phyloP scores from a whole-genome alignment of 2,113 vertebrate genomes.

The Okapia johnstoni region DNA sequence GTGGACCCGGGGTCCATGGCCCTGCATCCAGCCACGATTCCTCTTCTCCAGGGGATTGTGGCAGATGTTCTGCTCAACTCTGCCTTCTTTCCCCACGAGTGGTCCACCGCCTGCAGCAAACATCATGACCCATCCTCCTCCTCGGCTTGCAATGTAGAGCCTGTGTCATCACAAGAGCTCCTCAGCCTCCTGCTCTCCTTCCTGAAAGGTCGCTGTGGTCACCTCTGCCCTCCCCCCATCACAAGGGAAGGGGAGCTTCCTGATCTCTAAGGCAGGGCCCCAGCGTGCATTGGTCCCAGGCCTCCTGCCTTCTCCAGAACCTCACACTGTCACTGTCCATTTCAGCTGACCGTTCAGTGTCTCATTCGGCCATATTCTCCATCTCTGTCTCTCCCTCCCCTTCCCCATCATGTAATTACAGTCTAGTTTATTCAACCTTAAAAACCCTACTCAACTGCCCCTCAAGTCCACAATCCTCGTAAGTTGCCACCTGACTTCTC shows the following conservation, averaged over 20 bases:
- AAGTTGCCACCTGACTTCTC: not conserved
- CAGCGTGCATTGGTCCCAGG: not conserved
- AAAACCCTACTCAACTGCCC: not conserved
- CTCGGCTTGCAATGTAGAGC: not conserved
- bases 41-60: not conserved
- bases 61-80: not conserved
- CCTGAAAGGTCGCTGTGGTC: not conserved
- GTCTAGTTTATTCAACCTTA: not conserved
- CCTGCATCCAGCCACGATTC: rapidly evolving
- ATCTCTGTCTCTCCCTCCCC: not conserved
- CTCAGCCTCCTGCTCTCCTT: not conserved
- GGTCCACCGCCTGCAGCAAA: not conserved
- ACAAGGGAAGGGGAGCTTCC: not conserved
- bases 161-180: not conserved
- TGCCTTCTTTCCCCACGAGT: not conserved
- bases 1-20: rapidly evolving
- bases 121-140: not conserved
- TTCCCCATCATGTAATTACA: not conserved
- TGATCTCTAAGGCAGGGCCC: not conserved
- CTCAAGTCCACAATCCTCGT: rapidly evolving
- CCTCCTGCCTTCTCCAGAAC: not conserved
- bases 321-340: rapidly evolving
- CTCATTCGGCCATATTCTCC: not conserved
- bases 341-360: not conserved
- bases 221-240: rapidly evolving